Conservation (phyloP, 1,140 invertebrate genomes). For the Pentalonia nigronervosa region DNA sequence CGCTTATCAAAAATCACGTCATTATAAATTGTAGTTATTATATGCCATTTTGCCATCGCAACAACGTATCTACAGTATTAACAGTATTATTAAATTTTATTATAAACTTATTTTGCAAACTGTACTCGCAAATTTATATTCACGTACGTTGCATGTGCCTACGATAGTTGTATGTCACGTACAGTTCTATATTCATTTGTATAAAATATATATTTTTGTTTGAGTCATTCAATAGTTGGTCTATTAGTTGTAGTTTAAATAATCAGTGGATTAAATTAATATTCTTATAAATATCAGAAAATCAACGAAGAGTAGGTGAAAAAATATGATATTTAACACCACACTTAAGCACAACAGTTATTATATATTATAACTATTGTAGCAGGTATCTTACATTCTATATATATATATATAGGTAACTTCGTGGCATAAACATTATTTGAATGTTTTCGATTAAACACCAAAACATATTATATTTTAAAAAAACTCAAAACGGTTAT, state of each 20-base stretch:
- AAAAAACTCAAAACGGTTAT: not conserved
- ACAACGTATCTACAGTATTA: too few species aligned
- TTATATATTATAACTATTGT: too few species aligned
- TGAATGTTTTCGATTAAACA: not conserved
- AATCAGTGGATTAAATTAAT: too few species aligned
- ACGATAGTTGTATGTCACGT: too few species aligned
- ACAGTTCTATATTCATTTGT: too few species aligned
- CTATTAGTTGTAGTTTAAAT: not conserved
- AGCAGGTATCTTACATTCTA: too few species aligned
- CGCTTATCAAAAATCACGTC: not conserved
- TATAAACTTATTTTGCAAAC: not conserved
- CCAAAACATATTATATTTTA: not conserved
- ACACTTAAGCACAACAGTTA: not conserved
- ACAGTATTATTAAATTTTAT: not conserved
- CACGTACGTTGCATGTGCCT: too few species aligned
- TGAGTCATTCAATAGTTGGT: not conserved
- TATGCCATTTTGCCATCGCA: not conserved
- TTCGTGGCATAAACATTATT: too few species aligned
- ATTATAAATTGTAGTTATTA: not conserved
- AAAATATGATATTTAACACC: not conserved
- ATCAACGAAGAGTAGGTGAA: too few species aligned
- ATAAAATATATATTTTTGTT: not conserved
- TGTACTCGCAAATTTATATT: too few species aligned
- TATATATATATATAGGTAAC: too few species aligned
- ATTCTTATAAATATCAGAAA: not conserved